Base-by-base conservation (phyloP, 2,113 vertebrate species). In the Tursiops truncatus region DNA sequence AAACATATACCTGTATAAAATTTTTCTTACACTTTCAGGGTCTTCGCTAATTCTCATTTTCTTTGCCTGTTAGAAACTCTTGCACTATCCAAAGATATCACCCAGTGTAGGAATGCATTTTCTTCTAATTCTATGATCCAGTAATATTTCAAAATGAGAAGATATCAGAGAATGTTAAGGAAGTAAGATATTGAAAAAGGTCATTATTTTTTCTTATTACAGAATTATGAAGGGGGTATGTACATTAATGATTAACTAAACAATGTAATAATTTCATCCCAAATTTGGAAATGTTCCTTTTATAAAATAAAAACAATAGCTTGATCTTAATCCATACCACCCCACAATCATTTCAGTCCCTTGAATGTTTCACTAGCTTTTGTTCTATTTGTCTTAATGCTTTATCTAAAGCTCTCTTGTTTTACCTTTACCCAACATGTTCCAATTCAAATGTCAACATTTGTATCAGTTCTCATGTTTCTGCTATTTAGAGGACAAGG, bases 271-370 rank as follows among this genome's bases (percentile, higher is more conserved):
- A 86, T 67, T 89, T 80, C 8, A 88, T 8, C 13, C 15, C 18
- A 58, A 84, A 76, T 88, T 93, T 89, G 8, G 31, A 97, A 96
- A 67, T 89, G 2, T 89, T 94, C 13, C 38, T 53, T 38, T 70
- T 65, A 80, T 68, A 77, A 93, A 79, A 36, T 74, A 62, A 97
- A 88, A 93, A 67, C 18, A 82, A 74, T 12, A 91, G 23, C 60
- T 47, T 38, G 23, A 7, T 56, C 36, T 38, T 77, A 81, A 85
- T 82, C 53, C 20, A 50, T 20, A 73, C 4, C 12, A 95, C 2
- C 6, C 28, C 18, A 50, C 36, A 70, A 31, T 56, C 21, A 91
- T 56, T 60, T 67, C 38, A 60, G 31, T 81, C 2, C 31, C 20
- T 67, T 89, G 77, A 58, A 58, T 36, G 6, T 63, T 94, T 62